Percentiles rank a stretch among this genome's conserved stretches.
Conservation (phyloP, 2,797 vertebrate species). For the Sebastes minor region DNA sequence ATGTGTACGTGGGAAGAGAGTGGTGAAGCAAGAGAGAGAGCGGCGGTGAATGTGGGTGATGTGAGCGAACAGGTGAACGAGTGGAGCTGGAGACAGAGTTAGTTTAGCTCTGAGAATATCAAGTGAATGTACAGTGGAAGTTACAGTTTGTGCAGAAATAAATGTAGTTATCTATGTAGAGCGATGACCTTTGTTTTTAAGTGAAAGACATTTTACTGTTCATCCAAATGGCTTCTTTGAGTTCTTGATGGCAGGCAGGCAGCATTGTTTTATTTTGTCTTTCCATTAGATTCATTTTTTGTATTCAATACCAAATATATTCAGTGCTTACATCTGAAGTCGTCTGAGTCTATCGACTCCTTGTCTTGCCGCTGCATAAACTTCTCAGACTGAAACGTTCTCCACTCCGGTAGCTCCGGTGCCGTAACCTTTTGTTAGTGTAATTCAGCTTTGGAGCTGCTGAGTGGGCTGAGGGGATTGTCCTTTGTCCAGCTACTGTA, state of each 20-base stretch:
- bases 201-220: not conserved
- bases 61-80: no score
- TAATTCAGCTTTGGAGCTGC: not conserved
- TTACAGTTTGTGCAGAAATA: no score
- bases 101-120: no score
- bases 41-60: no score
- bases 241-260: not conserved
- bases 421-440: not conserved
- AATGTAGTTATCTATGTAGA: not conserved
- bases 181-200: not conserved
- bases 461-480: not conserved
- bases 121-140: no score
- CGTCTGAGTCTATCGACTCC: not conserved
- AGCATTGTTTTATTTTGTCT: not conserved
- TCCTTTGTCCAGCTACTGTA: not conserved
- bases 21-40: no score
- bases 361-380: not conserved
- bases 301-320: not conserved
- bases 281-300: not conserved
- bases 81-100: no score
- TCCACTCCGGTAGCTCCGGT: not conserved
- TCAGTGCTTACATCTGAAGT: not conserved
- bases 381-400: not conserved
- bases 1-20: no score
- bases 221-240: not conserved